Evolutionary conservation across 2,888 invertebrate species (phyloP), one percentile per base, ranked within the genome.

Genomic region (Tortricodes alternella): DNA sequence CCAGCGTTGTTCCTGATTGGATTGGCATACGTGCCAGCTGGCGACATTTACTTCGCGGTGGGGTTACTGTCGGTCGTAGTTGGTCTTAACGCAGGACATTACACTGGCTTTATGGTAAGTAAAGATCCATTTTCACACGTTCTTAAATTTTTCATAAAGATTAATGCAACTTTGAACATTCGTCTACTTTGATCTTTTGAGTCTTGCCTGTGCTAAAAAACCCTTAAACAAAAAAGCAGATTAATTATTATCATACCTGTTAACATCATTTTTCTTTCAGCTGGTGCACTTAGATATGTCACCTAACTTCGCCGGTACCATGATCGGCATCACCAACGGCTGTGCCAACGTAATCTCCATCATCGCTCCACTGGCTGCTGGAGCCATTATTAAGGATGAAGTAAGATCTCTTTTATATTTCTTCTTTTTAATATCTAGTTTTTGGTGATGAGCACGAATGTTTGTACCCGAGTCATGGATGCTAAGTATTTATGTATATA

Each of bases 241-340:
- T n/a, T n/a, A n/a, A n/a, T n/a, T n/a, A n/a, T n/a, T n/a, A n/a
- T n/a, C n/a, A n/a, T n/a, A n/a, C n/a, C n/a, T n/a, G n/a, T n/a
- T n/a, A n/a, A n/a, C n/a, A n/a, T n/a, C n/a, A 16, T 18, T 18
- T 29, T 18, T 16, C 3, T 39, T 94, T 2, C 93, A 93, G 85
- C 91, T 92, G 3, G 96, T 95, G 72, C 95, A 95, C 64, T 93
- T 96, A 56, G 96, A 96, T 78, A 89, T 96, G 62, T 93, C 96
- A 5, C 95, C 95, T 0, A 95, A 94, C 70, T 95, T 93, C 71
- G 94, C 95, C 0, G 96, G 95, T 3, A 92, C 94, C 0, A 78
- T 96, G 56, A 94, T 96, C 93, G 96, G 95, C 2, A 92, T 96
- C 59, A 94, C 95, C 1, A 96, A 96, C 76, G 92, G 93, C 21